Evolutionary conservation across 2,888 invertebrate genomes (phyloP), one percentile per base, ranked within the genome.

Genomic region (Halictus ligatus): DNA sequence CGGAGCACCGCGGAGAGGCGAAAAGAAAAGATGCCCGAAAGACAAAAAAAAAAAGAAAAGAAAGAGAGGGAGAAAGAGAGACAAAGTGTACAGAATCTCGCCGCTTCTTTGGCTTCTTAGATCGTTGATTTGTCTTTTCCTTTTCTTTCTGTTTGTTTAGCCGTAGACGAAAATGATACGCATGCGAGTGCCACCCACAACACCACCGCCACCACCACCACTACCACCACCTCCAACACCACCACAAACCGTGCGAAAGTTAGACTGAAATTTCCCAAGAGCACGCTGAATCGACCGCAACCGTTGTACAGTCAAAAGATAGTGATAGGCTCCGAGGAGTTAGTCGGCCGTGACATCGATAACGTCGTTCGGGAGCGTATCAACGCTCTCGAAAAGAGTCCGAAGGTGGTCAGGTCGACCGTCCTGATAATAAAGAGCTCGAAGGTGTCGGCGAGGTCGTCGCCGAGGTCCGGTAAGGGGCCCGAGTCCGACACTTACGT

Each of bases 81-180:
- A 67, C 18, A 18, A 35, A 67, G 15, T 67, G 67, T 67, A 67
- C 43, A 43, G 69, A 69, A 43, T 21, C 29, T 69, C 69, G 86
- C 76, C 75, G 90, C 90, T 90, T 90, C 72, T 89, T 90, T 89
- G 87, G 89, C 91, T 90, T 90, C 46, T 90, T 89, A 87, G 83
- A 86, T 80, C 78, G 88, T 90, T 90, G 80, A 90, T 90, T 91
- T 91, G 91, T 88, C 89, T 89, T 85, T 89, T 88, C 84, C 86
- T 89, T 92, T 94, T 94, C 92, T 95, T 95, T 95, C 94, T 95
- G 94, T 95, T 95, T 92, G 93, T 95, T 91, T 95, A 95, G 95
- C 95, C 92, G 90, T 92, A 92, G 92, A 92, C 90, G 90, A 92
- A 91, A 92, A 94, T 92, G 94, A 93, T 93, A 91, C 94, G 95